Base-by-base conservation (phyloP, 92 coral and sea anemone genomes). In the Epizoanthus illoricatus region DNA sequence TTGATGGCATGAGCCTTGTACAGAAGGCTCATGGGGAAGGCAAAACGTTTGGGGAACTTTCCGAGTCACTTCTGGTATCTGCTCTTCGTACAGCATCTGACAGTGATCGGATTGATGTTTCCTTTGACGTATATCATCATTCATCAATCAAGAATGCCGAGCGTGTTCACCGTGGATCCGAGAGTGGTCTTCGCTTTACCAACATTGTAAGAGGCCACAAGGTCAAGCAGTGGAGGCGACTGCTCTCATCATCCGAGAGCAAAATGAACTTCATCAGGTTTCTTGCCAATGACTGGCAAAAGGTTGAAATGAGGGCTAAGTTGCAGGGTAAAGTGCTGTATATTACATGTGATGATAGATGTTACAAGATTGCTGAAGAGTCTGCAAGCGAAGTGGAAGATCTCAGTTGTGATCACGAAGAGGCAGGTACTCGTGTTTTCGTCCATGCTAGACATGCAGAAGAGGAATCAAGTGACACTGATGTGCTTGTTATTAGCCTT, bases 1-100 rank as follows among this genome's bases (percentile, higher is more conserved):
- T 80, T 55, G 91, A 87, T 80, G 91, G 91, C 12, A 79, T 88
- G 83, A 71, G 71, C 84, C 91, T 88, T 72, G 84, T 88, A 6
- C 88, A 88, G 39, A 88, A 84, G 49, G 72, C 55, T 18, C 70
- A 65, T 4, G 87, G 80, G 13, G 84, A 87, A 54, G 52, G 43
- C 7, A 76, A 83, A 74, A 87, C 90, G 33, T 87, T 75, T 73
- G 85, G 67, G 4, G 87, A 83, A 69, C 76, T 90, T 45, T 81
- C 90, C 17, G 87, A 83, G 2, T 63, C 76, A 5, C 28, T 87
- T 10, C 56, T 87, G 49, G 12, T 70, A n/a, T 83, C 75, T 40
- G 84, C 81, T 36, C 55, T 70, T 59, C 69, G 41, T 49, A 7
- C 45, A 67, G 73, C 71, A 43, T 3, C 81, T 41, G 76, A 43